phyloP scores from a whole-genome alignment of 1,140 invertebrate species.

The Orchesella cincta region DNA sequence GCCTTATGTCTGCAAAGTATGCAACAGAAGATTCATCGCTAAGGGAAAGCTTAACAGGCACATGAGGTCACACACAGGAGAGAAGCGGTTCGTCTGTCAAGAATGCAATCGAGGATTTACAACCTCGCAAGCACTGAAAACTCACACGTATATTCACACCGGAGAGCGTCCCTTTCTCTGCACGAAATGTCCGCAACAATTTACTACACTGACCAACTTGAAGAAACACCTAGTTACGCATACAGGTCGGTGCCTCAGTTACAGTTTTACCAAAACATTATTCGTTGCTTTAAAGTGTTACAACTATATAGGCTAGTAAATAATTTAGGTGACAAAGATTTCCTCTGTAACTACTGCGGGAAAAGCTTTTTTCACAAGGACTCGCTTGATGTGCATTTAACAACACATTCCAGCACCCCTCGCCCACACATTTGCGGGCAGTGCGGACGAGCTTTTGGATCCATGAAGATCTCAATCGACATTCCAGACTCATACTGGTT shows the following conservation, averaged over 20 bases:
- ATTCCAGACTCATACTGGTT: background rate
- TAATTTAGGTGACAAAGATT: slow-evolving; percentile 65
- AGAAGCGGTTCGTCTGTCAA: slow-evolving; percentile 76
- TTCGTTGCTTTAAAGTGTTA: background rate
- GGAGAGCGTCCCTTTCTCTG: slow-evolving; percentile 84
- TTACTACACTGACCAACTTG: slow-evolving; percentile 74
- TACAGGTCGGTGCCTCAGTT: background rate
- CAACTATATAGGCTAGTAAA: background rate
- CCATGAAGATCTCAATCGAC: slow-evolving; percentile 27
- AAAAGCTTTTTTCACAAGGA: slow-evolving; percentile 72
- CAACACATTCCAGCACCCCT: slow-evolving; percentile 65
- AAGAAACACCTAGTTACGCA: slow-evolving; percentile 13
- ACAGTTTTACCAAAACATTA: background rate
- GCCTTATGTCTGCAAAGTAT: slow-evolving; percentile 79
- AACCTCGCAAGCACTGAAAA: slow-evolving; percentile 76
- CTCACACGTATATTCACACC: slow-evolving; percentile 82
- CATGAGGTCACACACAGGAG: slow-evolving; percentile 75
- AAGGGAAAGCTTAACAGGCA: slow-evolving; percentile 80
- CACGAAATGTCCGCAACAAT: slow-evolving; percentile 82
- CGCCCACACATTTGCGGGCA: slow-evolving; percentile 67
- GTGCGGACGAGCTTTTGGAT: slow-evolving; percentile 62
- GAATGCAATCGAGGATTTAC: slow-evolving; percentile 80
- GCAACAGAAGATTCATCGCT: slow-evolving; percentile 81
- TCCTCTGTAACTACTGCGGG: slow-evolving; percentile 73
- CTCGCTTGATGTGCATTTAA: slow-evolving; percentile 66